Base-by-base conservation (phyloP, 2,888 invertebrate species). In the Trachelus iudaicus region DNA sequence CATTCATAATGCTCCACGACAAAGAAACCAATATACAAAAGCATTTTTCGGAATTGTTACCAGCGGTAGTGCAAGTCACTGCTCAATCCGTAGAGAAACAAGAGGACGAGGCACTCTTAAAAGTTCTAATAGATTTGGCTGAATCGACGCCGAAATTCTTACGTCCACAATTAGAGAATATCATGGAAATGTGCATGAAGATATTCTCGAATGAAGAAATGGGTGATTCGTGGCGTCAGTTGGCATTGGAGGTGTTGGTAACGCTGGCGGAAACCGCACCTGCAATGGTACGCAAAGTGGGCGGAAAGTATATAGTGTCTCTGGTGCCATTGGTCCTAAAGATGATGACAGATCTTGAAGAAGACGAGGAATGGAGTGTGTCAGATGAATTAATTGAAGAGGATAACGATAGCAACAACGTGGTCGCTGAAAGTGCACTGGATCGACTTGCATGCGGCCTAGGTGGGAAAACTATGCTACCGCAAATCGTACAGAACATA, bases 371-470 rank as follows among this genome's bases (percentile, higher is more conserved):
- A 79, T 98, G 98, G 98, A 94, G 97, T 35, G 93, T 95, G 77
- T 95, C 96, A 69, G 98, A 98, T 90, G 97, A 98, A 89, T 94
- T 96, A 33, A 94, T 96, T 31, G 98, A 98, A 82, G 98, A 98
- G 81, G 99, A 99, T 89, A 97, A 96, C 88, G 98, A 98, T 91
- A 97, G 97, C 86, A 98, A 98, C 91, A 96, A 97, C 85, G 97
- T 98, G 11, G 97, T 98, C 74, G 99, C 98, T 0, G 99, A 99
- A 92, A 98, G 98, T 34, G 98, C 98, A 11, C 93, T 99, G 78
- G 99, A 99, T 93, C 95, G 99, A 82, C 94, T 99, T 89, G 98
- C 99, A n/a, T 99, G 98, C 92, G 98, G 98, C 4, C 94, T 99
- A 71, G 99, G 99, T 81, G 98, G 98, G 37, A 96, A 96, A 93